Conservation (phyloP, 2,113 vertebrate species). For the Cyanoramphus novaezelandiae region DNA sequence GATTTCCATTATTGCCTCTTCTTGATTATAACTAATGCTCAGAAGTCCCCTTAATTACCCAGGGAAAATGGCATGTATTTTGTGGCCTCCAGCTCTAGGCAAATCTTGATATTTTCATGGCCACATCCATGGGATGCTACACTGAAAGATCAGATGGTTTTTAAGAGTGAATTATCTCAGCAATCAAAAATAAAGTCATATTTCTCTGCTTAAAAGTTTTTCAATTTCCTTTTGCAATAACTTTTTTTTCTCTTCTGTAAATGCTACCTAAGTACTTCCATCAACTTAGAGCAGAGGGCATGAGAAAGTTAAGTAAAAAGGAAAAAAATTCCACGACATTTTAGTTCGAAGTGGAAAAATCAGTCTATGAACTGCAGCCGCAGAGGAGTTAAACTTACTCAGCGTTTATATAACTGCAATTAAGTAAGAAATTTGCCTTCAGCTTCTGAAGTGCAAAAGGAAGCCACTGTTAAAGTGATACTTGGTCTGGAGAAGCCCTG, state of each 20-base stretch:
- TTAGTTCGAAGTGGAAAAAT: not conserved
- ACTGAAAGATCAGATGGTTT: not conserved
- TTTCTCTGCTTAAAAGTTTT: not conserved
- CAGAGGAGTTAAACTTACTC: not conserved
- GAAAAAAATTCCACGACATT: not conserved
- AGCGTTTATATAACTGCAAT: not conserved
- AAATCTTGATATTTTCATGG: not conserved
- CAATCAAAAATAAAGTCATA: not conserved
- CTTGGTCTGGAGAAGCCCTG: not conserved
- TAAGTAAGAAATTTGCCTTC: not conserved
- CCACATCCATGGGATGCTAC: not conserved
- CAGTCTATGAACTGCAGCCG: not conserved
- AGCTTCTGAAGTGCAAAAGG: not conserved
- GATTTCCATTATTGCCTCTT: not conserved
- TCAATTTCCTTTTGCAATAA: not conserved
- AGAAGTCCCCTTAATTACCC: not conserved
- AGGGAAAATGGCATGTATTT: not conserved
- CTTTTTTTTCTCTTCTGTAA: not conserved
- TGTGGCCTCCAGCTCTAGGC: not conserved
- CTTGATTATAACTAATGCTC: not conserved
- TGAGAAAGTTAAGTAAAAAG: not conserved
- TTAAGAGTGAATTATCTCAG: not conserved
- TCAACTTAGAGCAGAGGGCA: not conserved
- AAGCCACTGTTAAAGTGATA: not conserved
- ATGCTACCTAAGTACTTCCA: not conserved